phyloP scores from a whole-genome alignment of 2,113 vertebrate species.

The Agapornis roseicollis region DNA sequence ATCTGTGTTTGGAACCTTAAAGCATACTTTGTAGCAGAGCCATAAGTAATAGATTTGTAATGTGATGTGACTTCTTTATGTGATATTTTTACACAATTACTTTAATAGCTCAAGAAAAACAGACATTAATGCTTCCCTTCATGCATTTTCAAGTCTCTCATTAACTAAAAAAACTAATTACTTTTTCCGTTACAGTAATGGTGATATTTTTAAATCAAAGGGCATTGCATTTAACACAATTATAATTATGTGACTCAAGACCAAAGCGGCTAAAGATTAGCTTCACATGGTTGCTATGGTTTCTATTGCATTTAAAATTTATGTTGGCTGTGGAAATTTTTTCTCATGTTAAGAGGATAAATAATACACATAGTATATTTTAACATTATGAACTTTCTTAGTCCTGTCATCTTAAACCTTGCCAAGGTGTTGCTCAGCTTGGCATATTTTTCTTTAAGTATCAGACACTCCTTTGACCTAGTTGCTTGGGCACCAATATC shows the following conservation, averaged over 20 bases:
- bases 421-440: background rate
- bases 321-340: background rate
- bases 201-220: conserved; percentile 48
- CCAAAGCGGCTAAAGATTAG: conserved; percentile 24
- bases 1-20: background rate
- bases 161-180: conserved; percentile 48
- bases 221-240: conserved; percentile 29
- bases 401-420: background rate
- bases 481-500: background rate
- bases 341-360: background rate
- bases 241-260: conserved; percentile 6
- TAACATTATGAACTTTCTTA: background rate
- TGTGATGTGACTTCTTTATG: background rate
- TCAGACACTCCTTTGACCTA: background rate
- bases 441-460: background rate
- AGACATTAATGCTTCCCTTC: background rate
- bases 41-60: background rate
- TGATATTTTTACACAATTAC: conserved; percentile 7
- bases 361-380: background rate
- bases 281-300: background rate
- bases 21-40: background rate
- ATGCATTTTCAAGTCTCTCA: background rate
- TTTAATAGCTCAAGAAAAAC: conserved; percentile 12
- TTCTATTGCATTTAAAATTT: background rate
- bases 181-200: conserved; percentile 16